Evolutionary conservation across 2,113 vertebrate genomes (phyloP).

Genomic region (Telmatochromis sp.): DNA sequence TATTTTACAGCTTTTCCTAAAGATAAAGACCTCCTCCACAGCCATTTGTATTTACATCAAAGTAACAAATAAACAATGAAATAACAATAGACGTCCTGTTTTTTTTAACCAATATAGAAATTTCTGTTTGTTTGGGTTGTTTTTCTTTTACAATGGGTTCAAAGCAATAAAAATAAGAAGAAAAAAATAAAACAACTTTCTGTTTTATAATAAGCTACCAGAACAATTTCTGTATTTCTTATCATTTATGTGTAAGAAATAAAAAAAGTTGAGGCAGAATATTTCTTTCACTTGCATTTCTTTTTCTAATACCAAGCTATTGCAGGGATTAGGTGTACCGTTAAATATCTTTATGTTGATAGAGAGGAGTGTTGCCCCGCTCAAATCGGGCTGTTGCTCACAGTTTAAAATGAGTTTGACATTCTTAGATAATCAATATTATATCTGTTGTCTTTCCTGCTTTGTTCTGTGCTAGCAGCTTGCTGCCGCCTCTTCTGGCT

Average conservation of each 20-base stretch:
- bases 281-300: background rate
- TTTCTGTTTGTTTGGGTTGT: rapidly evolving
- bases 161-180: background rate
- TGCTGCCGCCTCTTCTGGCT: background rate
- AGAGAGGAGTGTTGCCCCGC: background rate
- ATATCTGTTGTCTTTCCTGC: background rate
- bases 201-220: background rate
- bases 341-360: background rate
- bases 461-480: background rate
- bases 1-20: background rate
- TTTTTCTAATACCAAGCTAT: background rate
- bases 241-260: background rate
- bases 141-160: background rate
- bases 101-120: background rate
- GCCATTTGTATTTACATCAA: background rate
- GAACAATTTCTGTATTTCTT: background rate
- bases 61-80: background rate
- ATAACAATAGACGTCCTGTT: background rate
- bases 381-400: background rate
- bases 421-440: background rate
- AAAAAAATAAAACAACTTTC: background rate
- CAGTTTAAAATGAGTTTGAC: background rate
- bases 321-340: background rate
- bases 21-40: background rate
- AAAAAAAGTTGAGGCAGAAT: background rate